phyloP scores from a whole-genome alignment of 1,140 invertebrate genomes.

The Paraescarpia echinospica region DNA sequence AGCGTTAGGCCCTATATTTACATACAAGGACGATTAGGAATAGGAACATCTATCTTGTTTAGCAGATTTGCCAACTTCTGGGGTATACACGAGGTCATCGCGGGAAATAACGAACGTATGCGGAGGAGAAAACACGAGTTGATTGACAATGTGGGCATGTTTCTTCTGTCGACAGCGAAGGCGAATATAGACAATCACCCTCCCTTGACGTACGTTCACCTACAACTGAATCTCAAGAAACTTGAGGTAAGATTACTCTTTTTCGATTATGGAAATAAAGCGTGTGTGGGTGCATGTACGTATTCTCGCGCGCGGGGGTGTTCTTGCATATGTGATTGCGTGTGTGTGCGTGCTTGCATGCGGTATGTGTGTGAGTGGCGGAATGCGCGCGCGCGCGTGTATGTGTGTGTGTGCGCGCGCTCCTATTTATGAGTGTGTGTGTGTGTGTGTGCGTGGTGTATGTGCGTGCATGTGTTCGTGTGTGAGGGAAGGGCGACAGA shows the following conservation, averaged over 20 bases:
- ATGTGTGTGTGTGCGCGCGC: neutral
- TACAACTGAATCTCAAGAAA: conserved; percentile 37
- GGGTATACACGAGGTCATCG: neutral
- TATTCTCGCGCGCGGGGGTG: too few relatives aligned
- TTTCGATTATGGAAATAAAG: too few relatives aligned
- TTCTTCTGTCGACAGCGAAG: conserved; percentile 12
- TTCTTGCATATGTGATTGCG: neutral
- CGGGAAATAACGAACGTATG: neutral
- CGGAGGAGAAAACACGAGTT: neutral
- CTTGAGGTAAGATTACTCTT: conserved; percentile 28
- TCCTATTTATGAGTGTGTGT: too few relatives aligned
- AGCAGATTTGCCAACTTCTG: neutral
- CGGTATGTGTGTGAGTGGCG: too few relatives aligned
- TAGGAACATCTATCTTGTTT: too few relatives aligned
- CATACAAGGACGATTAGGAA: too few relatives aligned
- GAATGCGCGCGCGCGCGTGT: too few relatives aligned
- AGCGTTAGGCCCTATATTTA: too few relatives aligned
- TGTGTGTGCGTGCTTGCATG: neutral
- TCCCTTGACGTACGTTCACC: conserved; percentile 35
- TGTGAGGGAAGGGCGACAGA: too few relatives aligned
- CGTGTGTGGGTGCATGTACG: neutral
- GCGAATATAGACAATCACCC: conserved; percentile 32
- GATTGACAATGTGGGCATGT: neutral
- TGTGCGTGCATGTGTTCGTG: too few relatives aligned
- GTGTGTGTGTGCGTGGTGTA: too few relatives aligned